Base-by-base conservation (phyloP, 2,113 vertebrate species). In the Sterna hirundo region DNA sequence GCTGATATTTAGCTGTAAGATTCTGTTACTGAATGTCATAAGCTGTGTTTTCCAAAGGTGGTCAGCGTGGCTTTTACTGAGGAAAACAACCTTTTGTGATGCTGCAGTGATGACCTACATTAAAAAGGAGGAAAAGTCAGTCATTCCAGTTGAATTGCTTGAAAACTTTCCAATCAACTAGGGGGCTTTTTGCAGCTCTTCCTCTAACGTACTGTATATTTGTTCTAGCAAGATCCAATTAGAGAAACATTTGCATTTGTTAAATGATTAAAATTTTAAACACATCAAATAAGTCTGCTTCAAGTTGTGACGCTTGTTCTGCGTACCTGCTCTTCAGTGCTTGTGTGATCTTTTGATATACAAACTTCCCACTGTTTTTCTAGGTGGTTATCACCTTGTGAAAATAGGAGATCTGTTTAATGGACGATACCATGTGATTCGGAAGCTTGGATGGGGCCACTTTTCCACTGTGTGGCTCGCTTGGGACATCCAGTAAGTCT, bases 391-490 rank as follows among this genome's bases (percentile, higher is more conserved):
- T 92, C 99, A 99, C 96, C 99, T 99, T 55, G 99, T 99, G 95
- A 99, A 99, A 97, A 99, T 99, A 16, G 99, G 99, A 54, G 99
- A 99, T 97, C 98, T 99, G 18, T 99, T 99, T 84, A 99, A 99
- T 46, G 98, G 98, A 5, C 97, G 99, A 65, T 99, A 99, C 93
- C 99, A 99, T 23, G 99, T 99, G 70, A 99, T 99, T 96, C 98
- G 99, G 64, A 99, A 99, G 84, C 98, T 99, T 85, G 99, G 99
- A 95, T 99, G 99, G 99, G 99, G 99, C 44, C 99, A 99, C 97
- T 99, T 99, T 97, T 99, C 99, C 91, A 99, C 99, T 9, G 99
- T 99, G 91, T 99, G 99, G 99, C 96, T 99, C 85, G 99, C 99
- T n/a, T 99, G 99, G 99, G 99, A 99, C 96, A 99, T 99, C 96